These are phyloP conservation scores for Himantopus leucocephalus DNA, from an alignment of 2,113 vertebrate genomes.

Conservation along the genomic window DNA sequence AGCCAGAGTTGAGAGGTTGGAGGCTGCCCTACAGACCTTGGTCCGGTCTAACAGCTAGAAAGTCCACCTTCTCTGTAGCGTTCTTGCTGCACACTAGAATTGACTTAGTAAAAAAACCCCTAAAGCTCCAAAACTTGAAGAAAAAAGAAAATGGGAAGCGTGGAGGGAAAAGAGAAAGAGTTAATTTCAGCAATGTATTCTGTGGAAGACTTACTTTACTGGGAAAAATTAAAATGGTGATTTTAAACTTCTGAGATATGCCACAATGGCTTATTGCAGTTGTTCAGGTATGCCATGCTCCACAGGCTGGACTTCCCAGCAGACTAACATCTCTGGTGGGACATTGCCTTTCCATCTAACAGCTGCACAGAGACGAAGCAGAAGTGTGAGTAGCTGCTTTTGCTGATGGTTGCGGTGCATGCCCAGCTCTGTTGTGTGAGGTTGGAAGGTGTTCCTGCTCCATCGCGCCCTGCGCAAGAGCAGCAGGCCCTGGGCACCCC, in stretches of 20 bases:
- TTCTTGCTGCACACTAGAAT: neutral
- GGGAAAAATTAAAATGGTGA: neutral
- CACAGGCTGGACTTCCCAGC: neutral
- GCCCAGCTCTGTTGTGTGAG: neutral
- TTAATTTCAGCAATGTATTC: neutral
- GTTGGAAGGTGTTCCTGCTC: neutral
- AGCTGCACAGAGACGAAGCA: neutral
- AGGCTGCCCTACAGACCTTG: neutral
- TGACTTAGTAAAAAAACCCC: neutral
- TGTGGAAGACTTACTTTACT: neutral
- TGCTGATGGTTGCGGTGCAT: accelerated
- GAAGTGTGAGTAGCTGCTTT: neutral
- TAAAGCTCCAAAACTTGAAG: neutral
- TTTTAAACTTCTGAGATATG: neutral
- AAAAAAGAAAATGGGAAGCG: neutral
- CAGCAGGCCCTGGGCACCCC: neutral
- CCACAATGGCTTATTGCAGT: accelerated
- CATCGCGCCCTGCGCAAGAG: neutral
- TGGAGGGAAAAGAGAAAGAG: neutral
- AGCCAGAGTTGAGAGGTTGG: neutral
- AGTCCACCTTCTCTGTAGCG: neutral
- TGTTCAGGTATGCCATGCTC: accelerated
- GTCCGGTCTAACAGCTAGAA: neutral
- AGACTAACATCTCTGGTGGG: neutral
- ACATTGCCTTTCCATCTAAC: neutral